A percentile compares a stretch with the other conserved stretches of the same genome.
Evolutionary conservation across 1,140 invertebrate species (phyloP).

Genomic region (Drosophila sproati): DNA sequence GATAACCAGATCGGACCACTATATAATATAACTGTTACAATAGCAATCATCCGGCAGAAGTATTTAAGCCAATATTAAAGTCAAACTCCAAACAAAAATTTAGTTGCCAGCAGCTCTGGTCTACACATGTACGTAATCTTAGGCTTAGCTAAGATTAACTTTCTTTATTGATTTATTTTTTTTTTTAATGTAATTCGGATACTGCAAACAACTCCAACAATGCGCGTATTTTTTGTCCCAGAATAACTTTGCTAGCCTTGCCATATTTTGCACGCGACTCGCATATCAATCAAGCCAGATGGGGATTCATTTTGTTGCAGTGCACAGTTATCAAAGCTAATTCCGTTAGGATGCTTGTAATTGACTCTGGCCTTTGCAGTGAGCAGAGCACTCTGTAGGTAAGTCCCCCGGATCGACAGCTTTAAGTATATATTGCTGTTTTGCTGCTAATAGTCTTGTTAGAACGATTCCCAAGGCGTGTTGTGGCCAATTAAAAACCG

Average conservation of each 20-base stretch:
- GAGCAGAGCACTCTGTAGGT: conserved; percentile 9
- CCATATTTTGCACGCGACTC: conserved; percentile 15
- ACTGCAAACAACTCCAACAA: neutral
- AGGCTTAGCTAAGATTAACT: no score
- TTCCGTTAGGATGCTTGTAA: conserved; percentile 24
- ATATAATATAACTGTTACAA: no score
- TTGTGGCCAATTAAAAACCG: conserved; percentile 63
- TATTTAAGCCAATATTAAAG: no score
- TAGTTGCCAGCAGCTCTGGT: no score
- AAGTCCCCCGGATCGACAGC: conserved; percentile 30
- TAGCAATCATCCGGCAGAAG: no score
- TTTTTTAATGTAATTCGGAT: neutral
- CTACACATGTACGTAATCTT: no score
- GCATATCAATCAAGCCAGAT: conserved; percentile 51
- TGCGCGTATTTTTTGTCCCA: neutral
- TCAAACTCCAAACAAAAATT: no score
- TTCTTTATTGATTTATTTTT: neutral
- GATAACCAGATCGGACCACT: no score
- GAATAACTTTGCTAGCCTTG: conserved; percentile 21
- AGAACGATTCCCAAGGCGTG: conserved; percentile 27
- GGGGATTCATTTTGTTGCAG: neutral
- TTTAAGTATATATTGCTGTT: conserved; percentile 44
- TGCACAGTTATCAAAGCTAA: conserved; percentile 39
- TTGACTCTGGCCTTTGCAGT: conserved; percentile 34
- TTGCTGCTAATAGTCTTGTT: conserved; percentile 33